Evolutionary conservation across 2,797 vertebrate species (phyloP).

Genomic region (Spizella passerina): DNA sequence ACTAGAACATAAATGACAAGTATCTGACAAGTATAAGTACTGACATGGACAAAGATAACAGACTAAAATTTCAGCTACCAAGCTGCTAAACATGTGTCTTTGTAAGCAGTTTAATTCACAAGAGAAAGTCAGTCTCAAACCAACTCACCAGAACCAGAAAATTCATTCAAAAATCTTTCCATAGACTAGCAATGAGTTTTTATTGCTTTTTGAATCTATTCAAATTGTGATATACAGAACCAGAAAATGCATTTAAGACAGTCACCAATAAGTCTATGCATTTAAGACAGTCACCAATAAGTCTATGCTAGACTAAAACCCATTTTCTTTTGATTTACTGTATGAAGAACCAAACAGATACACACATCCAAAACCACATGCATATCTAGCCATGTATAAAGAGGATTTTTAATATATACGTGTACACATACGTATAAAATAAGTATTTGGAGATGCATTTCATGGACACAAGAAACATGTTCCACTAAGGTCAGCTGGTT

Average conservation of each 20-base stretch:
- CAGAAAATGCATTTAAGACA: neutral
- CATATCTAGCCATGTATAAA: neutral
- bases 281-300: neutral
- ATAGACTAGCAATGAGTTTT: neutral
- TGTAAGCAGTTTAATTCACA: neutral
- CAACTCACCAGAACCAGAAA: neutral
- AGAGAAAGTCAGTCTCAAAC: neutral
- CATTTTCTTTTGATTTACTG: neutral
- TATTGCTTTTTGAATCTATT: neutral
- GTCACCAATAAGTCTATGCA: neutral
- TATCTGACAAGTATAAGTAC: neutral
- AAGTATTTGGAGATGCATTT: neutral
- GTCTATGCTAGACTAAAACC: neutral
- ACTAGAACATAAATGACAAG: neutral
- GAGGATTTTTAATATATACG: rapidly evolving
- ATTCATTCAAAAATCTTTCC: neutral
- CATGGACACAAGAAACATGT: neutral
- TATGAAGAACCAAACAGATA: neutral
- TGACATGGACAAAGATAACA: neutral
- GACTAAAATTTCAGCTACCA: neutral
- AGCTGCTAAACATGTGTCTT: neutral
- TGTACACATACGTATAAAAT: rapidly evolving
- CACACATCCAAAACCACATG: neutral
- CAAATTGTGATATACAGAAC: neutral
- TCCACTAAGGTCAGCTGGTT: neutral